Base-by-base conservation (phyloP, 2,888 invertebrate genomes). In the Escarpia spicata region DNA sequence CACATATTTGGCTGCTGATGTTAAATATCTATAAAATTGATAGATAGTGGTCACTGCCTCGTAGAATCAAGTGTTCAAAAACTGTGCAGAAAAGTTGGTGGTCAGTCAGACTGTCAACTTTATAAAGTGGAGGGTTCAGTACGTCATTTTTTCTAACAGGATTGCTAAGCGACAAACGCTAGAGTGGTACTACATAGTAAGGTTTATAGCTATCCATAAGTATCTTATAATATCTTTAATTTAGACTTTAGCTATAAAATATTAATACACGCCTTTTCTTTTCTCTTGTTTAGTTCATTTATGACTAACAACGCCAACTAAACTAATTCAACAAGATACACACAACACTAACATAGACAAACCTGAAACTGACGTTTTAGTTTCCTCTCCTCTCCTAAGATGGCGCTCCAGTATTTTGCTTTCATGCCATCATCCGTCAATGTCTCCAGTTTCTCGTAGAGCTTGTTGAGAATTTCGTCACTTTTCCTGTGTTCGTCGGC, bases 381-480 rank as follows among this genome's bases (percentile, higher is more conserved):
- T 12, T 91, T 91, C 44, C 44, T 91, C 91, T 58, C 58, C 26
- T 91, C 58, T 45, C 43, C 58, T 45, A 45, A 91, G 12, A 93
- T 93, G 15, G 92, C 37, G 37, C 44, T 89, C 19, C 75, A 75
- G 75, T 75, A 75, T 26, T 75, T 75, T 6, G 75, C 75, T 26
- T 75, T 75, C 75, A 75, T 75, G 19, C 75, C 75, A 6, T 75
- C 75, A 0, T 75, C 75, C n/a, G 26, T 75, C 75, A 26, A 6
- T 26, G 75, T 75, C 75, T 75, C 75, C 75, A 75, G 26, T 26
- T 75, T 75, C 75, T 75, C 75, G 19, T 75, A 75, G 26, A 75
- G 75, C n/a, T 75, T 15, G 75, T 75, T 75, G 19, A 75, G 75
- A 75, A 75, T 75, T 26, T 75, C 75, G 19, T 75, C 75, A 75